A percentile compares a stretch with the other conserved stretches of the same genome.
phyloP scores from a whole-genome alignment of 2,888 invertebrate genomes.

The Himalopsyche japonica region DNA sequence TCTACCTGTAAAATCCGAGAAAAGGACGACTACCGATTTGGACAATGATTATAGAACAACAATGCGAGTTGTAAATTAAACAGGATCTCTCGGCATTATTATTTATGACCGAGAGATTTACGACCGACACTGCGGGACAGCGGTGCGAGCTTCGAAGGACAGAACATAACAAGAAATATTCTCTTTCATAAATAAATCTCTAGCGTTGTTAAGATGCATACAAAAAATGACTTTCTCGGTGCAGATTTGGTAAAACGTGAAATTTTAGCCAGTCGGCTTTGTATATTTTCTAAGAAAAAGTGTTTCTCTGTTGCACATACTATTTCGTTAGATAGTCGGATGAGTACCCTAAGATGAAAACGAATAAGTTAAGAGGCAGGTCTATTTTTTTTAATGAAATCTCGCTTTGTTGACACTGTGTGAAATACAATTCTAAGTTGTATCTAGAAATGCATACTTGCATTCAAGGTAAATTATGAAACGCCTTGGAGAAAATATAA shows the following conservation, averaged over 20 bases:
- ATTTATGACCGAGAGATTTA: conserved; percentile 4
- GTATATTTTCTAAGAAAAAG: no score
- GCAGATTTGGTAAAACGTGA: neutral
- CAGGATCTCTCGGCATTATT: neutral
- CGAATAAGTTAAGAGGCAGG: no score
- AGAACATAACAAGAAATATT: neutral
- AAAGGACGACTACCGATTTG: neutral
- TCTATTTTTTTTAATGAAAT: no score
- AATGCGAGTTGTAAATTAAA: neutral
- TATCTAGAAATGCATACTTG: no score
- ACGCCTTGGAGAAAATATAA: no score
- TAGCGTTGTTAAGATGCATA: neutral
- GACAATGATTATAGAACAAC: neutral
- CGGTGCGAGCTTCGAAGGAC: neutral
- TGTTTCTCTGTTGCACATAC: no score
- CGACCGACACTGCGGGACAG: neutral
- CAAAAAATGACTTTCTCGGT: neutral
- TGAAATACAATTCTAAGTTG: no score
- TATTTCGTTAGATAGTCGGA: no score
- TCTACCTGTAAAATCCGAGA: neutral
- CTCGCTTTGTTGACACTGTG: no score
- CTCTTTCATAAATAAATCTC: neutral
- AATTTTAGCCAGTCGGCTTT: no score
- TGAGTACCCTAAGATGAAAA: no score
- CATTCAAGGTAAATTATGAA: no score